Conservation (phyloP, 2,113 vertebrate genomes). For the Steatornis caripensis region DNA sequence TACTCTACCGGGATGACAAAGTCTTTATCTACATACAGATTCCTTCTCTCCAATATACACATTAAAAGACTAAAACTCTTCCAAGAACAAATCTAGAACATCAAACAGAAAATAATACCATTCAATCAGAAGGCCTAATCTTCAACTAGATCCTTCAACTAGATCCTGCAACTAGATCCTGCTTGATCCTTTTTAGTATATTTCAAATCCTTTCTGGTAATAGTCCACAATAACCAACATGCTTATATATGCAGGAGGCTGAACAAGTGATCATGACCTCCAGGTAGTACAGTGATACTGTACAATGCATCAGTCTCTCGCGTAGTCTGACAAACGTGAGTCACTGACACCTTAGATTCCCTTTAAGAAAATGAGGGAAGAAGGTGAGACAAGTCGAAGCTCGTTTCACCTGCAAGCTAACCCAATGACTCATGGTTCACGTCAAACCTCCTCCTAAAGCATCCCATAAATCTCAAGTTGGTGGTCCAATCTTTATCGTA, state of each 20-base stretch:
- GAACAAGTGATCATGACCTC: neutral
- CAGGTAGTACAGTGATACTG: neutral
- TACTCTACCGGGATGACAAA: neutral
- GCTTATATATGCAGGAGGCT: neutral
- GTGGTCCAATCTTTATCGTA: neutral
- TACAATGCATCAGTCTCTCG: neutral
- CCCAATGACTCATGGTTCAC: neutral
- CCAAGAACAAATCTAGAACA: neutral
- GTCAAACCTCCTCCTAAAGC: neutral
- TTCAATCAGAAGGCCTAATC: neutral
- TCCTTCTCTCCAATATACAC: neutral
- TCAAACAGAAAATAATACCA: neutral
- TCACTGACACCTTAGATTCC: neutral
- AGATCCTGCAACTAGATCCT: neutral
- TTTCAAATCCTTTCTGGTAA: neutral
- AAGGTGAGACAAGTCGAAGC: neutral
- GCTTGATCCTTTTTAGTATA: neutral
- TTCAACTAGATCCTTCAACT: too few species aligned
- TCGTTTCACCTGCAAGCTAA: neutral
- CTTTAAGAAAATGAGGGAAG: neutral
- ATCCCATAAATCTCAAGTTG: neutral
- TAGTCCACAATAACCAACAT: neutral
- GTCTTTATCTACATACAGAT: neutral
- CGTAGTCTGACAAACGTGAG: neutral
- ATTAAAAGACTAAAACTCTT: neutral